Percentiles rank a stretch among this genome's conserved stretches.
These are phyloP conservation scores for Panagrolaimus sp. DNA, from an alignment of 1,140 invertebrate species.

Conservation along the genomic window DNA sequence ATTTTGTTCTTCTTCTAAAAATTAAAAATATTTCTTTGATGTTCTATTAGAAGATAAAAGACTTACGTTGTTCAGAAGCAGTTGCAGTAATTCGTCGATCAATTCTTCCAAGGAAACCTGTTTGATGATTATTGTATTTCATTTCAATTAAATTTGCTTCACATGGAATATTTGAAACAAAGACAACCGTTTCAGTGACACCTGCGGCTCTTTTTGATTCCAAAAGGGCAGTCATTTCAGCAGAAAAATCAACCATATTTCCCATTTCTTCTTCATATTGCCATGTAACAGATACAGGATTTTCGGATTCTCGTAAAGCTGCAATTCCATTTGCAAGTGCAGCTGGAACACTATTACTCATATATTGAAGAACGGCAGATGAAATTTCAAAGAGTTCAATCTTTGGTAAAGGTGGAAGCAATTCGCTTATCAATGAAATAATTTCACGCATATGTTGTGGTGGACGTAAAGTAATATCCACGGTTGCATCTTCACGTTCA, in stretches of 20 bases:
- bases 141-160: constrained; percentile 32
- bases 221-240: constrained; percentile 23
- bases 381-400: constrained; percentile 7
- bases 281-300: not conserved
- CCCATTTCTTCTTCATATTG: not conserved
- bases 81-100: constrained; percentile 17
- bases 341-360: constrained; percentile 10
- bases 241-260: constrained; percentile 2
- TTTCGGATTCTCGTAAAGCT: not conserved
- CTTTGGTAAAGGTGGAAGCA: constrained; percentile 18
- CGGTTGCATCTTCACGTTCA: constrained; percentile 26
- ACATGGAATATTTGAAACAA: constrained; percentile 32
- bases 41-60: too few species aligned
- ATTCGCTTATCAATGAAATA: constrained; percentile 44
- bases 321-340: not conserved
- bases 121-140: constrained; percentile 19
- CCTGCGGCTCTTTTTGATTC: constrained; percentile 18
- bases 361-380: not conserved
- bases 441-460: constrained; percentile 53
- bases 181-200: constrained; percentile 17
- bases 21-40: too few species aligned
- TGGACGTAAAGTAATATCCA: constrained; percentile 41
- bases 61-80: not conserved
- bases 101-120: constrained; percentile 8
- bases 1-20: constrained; percentile 13